Percentiles rank a stretch among this genome's conserved stretches.
Evolutionary conservation across 2,888 invertebrate genomes (phyloP).

Genomic region (Synanthedon vespiformis): DNA sequence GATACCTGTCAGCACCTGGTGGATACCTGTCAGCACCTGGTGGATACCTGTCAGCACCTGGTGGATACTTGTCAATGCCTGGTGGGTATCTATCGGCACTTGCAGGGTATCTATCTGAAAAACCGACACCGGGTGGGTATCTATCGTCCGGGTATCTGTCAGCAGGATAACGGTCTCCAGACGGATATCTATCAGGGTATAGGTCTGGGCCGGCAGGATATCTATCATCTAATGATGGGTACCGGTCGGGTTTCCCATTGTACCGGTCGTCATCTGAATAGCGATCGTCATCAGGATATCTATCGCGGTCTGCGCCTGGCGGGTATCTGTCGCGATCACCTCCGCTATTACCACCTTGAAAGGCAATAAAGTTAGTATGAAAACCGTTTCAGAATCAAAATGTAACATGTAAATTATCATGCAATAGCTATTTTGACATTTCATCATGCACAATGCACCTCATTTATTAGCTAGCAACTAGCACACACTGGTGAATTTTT

Average conservation of each 20-base stretch:
- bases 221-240: slow-evolving; percentile 37
- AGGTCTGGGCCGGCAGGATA: slow-evolving; percentile 38
- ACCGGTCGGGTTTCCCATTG: slow-evolving; percentile 56
- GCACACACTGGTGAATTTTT: no score
- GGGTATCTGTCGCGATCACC: slow-evolving; percentile 54
- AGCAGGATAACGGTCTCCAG: slow-evolving; percentile 46
- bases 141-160: slow-evolving; percentile 64
- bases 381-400: no score
- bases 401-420: no score
- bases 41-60: slow-evolving; percentile 51
- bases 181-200: slow-evolving; percentile 48
- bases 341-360: slow-evolving; percentile 56
- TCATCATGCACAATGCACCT: no score
- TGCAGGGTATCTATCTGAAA: slow-evolving; percentile 40
- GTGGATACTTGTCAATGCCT: slow-evolving; percentile 46
- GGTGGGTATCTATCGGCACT: slow-evolving; percentile 37
- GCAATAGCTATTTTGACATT: no score
- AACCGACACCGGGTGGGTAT: slow-evolving; percentile 44
- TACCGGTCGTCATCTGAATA: slow-evolving; percentile 65
- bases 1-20: slow-evolving; percentile 49
- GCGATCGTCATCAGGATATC: slow-evolving; percentile 61
- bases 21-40: slow-evolving; percentile 47
- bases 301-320: slow-evolving; percentile 45
- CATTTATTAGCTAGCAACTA: no score
- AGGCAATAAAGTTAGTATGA: slow-evolving; percentile 4